Base-by-base conservation (phyloP, 2,888 invertebrate genomes). In the Ophonus ardosiacus region DNA sequence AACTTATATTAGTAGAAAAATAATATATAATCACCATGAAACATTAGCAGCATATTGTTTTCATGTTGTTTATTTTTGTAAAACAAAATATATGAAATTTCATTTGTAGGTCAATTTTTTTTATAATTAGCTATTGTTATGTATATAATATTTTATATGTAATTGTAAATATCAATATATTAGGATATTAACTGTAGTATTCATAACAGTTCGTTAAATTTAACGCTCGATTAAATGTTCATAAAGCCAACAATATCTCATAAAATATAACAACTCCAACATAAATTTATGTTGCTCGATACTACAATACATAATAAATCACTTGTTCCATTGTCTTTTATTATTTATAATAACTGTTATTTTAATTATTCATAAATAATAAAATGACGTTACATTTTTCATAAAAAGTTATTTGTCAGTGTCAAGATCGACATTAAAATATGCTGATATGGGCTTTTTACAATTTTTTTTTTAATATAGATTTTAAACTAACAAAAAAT, bases 181-280 rank as follows among this genome's bases (percentile, higher is more conserved):
- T 57, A 78, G 78, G n/a, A 78, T 78, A 78, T 78, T 57, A 51
- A 78, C 78, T 24, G 57, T 31, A n/a, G 31, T 78, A 57, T 78
- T 78, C 78, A 78, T 78, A 78, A 78, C 57, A 78, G 78, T 78
- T 78, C 78, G 78, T 78, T 78, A 78, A 78, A 78, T 78, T 78
- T 78, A 57, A 57, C 78, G 78, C 78, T 78, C 56, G 78, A 57
- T 78, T 78, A 56, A 78, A 57, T 78, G 78, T 57, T 78, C 78
- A 78, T 78, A 78, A 78, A 57, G 78, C 78, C 18, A 78, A 78
- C 78, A 78, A 78, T 78, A 78, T 74, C 74, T 74, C 74, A 74
- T 74, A 74, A 74, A 74, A 74, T 74, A 74, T 21, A 51, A 51
- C 76, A 57, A 21, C 78, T 5, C 78, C 10, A 15, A 57, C 78